phyloP scores from a whole-genome alignment of 1,140 invertebrate genomes.

The Antheraea pernyi region DNA sequence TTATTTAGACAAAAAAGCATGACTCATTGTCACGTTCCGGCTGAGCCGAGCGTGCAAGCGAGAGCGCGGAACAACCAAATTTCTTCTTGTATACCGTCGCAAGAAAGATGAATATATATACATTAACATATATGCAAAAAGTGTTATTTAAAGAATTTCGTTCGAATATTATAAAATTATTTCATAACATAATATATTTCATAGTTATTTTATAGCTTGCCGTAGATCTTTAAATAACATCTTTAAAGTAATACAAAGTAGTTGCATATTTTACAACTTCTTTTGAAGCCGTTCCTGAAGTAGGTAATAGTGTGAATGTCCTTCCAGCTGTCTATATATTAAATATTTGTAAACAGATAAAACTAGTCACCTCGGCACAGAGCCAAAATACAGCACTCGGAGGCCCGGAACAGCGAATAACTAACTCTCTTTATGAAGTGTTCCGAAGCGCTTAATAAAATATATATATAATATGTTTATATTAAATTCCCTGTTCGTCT shows the following conservation, averaged over 20 bases:
- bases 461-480: neutral
- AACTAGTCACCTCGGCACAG: constrained; percentile 14
- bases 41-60: too few relatives aligned
- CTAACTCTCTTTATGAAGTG: neutral
- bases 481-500: neutral
- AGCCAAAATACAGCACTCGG: neutral
- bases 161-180: neutral
- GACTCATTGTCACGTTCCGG: too few relatives aligned
- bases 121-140: too few relatives aligned
- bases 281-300: constrained; percentile 13
- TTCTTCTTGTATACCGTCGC: too few relatives aligned
- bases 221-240: neutral
- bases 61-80: too few relatives aligned
- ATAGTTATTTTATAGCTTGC: neutral
- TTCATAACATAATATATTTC: neutral
- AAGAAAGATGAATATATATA: too few relatives aligned
- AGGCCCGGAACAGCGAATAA: neutral
- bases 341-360: constrained; percentile 44
- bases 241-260: neutral
- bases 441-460: neutral
- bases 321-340: constrained; percentile 22
- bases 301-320: constrained; percentile 19
- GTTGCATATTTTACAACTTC: constrained; percentile 10
- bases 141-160: too few relatives aligned
- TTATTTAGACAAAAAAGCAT: too few relatives aligned